Evolutionary conservation across 2,888 invertebrate genomes (phyloP), one percentile per base, ranked within the genome.

Genomic region (Spialia ferax): DNA sequence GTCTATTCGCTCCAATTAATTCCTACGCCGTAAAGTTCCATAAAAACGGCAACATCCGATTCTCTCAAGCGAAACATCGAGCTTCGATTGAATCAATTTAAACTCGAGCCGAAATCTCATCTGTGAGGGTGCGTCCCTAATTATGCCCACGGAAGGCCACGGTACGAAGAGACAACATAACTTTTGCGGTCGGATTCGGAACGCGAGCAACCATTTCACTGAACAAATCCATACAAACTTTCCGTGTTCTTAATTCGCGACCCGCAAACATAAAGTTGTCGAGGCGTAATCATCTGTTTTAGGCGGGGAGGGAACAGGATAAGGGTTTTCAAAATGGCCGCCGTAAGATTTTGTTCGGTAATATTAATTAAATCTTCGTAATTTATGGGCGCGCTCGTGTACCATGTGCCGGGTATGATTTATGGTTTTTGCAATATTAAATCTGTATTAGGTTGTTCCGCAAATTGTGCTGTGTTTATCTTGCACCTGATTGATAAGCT

Each of bases 331-430:
- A 93, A 93, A 87, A 93, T 92, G 93, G 93, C 92, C 74, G 83
- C 84, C 82, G 87, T 93, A 93, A 93, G 93, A 93, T 93, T 93
- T 92, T 85, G 91, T 90, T 87, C 86, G 84, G 88, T 83, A 85
- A 88, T 87, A 92, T 90, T 91, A 92, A 93, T 93, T 93, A 91
- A 93, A 92, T 92, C 92, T 92, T 92, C 87, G 86, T 93, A 89
- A 93, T 93, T 93, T 93, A 93, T 90, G 88, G 83, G 81, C 80
- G 79, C 70, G 83, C 77, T 80, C 79, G 82, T 77, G 85, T 82
- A 83, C 78, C 91, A 88, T 87, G 82, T 90, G 91, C 76, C 82
- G 79, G 82, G 74, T 78, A 76, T 88, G 87, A 91, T 92, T 91
- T 89, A 93, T 92, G 82, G 86, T 84, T 88, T 88, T 89, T 81